phyloP scores from a whole-genome alignment of 2,113 vertebrate species.

The Noturus placidus region DNA sequence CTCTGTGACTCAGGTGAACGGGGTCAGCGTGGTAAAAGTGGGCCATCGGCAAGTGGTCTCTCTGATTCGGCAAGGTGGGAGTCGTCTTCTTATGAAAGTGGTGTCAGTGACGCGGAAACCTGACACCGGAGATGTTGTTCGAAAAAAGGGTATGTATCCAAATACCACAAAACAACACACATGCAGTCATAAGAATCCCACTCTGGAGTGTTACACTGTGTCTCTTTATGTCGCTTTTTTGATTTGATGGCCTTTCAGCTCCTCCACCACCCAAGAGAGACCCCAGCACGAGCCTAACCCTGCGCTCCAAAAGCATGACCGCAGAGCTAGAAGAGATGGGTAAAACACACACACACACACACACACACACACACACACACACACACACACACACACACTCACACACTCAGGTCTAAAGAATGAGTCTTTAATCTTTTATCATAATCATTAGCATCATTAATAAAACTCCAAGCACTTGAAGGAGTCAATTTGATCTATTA shows the following conservation, averaged over 20 bases:
- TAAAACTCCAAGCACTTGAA: background rate
- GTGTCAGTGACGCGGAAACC: slow-evolving; percentile 93
- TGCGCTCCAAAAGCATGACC: slow-evolving; percentile 98
- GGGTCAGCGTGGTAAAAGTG: slow-evolving; percentile 94
- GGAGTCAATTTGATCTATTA: background rate
- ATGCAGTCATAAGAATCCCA: background rate
- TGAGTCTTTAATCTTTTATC: background rate
- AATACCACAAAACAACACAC: background rate
- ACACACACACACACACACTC: background rate
- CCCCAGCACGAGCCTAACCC: slow-evolving; percentile 92
- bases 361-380: slow-evolving; percentile 10
- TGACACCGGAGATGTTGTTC: slow-evolving; percentile 83
- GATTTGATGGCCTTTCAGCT: slow-evolving; percentile 70
- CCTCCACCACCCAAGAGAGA: slow-evolving; percentile 94
- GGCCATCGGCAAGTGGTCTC: slow-evolving; percentile 96
- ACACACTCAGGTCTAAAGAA: slow-evolving; percentile 9
- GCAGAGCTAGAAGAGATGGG: slow-evolving; percentile 96
- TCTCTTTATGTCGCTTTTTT: slow-evolving; percentile 13
- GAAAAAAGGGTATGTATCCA: slow-evolving; percentile 82
- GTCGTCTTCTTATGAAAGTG: slow-evolving; percentile 93
- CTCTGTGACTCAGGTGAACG: slow-evolving; percentile 81
- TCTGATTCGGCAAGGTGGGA: slow-evolving; percentile 94
- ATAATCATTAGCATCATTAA: background rate
- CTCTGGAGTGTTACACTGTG: background rate
- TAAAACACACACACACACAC: slow-evolving; percentile 59